Percentiles rank a stretch among this genome's conserved stretches.
Conservation (phyloP, 2,113 vertebrate genomes). For the Irena cyanogastra region DNA sequence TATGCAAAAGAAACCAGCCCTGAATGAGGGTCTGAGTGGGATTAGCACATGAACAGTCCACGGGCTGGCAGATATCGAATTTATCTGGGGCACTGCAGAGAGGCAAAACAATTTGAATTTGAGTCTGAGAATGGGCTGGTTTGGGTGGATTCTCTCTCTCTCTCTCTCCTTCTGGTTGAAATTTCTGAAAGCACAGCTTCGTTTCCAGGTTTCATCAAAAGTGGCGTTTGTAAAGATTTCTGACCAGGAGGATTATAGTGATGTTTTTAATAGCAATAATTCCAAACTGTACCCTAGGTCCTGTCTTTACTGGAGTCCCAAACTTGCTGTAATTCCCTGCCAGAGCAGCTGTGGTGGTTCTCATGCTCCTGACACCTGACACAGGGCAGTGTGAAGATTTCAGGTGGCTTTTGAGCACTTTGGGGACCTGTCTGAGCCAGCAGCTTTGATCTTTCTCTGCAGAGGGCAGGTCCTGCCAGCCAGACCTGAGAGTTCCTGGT, state of each 20-base stretch:
- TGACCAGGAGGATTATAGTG: background rate
- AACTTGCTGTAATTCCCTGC: background rate
- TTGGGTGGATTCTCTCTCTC: background rate
- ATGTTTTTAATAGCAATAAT: background rate
- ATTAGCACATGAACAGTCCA: constrained; percentile 43
- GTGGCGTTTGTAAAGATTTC: background rate
- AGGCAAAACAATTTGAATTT: background rate
- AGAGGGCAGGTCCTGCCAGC: background rate
- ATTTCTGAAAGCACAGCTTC: background rate
- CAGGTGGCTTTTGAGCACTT: background rate
- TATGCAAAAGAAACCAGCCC: constrained; percentile 1
- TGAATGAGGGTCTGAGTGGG: constrained; percentile 14
- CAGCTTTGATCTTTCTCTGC: background rate
- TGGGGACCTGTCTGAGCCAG: background rate
- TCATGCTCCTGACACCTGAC: background rate
- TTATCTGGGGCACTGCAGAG: background rate
- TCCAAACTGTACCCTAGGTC: rapidly evolving
- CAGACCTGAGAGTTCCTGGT: rapidly evolving
- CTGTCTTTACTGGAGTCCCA: background rate
- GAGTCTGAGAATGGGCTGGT: background rate
- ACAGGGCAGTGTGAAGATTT: background rate
- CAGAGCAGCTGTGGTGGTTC: background rate
- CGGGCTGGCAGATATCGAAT: background rate
- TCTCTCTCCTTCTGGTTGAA: background rate
- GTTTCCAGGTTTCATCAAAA: background rate